Conservation (phyloP, 2,797 vertebrate species). For the Agapornis canus region DNA sequence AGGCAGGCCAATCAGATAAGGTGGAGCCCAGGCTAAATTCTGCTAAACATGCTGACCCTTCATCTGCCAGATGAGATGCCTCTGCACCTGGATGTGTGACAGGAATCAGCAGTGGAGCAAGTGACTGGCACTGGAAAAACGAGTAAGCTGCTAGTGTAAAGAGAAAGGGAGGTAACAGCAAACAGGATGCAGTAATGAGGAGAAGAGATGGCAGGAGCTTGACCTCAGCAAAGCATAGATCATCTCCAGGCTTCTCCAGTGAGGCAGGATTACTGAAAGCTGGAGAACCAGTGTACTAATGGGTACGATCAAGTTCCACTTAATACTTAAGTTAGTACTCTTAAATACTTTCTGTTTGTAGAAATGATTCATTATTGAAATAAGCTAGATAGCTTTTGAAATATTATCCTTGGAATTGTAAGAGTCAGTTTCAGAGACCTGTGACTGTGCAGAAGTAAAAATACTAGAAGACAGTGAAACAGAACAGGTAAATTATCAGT, state of each 20-base stretch:
- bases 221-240: background rate
- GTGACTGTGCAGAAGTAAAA: background rate
- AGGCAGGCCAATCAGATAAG: background rate
- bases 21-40: background rate
- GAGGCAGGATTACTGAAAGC: background rate
- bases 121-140: background rate
- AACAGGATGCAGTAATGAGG: rapidly evolving
- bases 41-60: background rate
- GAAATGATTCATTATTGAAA: background rate
- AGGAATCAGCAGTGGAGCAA: background rate
- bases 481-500: background rate
- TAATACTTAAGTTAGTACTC: background rate
- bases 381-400: background rate
- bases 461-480: background rate
- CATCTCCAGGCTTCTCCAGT: background rate
- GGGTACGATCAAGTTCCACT: background rate
- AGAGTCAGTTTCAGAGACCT: background rate
- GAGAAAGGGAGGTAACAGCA: background rate
- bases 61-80: background rate
- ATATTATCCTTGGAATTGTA: background rate
- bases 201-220: background rate
- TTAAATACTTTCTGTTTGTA: background rate
- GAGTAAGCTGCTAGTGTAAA: background rate
- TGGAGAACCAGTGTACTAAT: background rate
- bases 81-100: background rate